Percentiles rank a stretch among this genome's conserved stretches.
Evolutionary conservation across 2,888 invertebrate genomes (phyloP).

Genomic region (Tuberolachnus salignus): DNA sequence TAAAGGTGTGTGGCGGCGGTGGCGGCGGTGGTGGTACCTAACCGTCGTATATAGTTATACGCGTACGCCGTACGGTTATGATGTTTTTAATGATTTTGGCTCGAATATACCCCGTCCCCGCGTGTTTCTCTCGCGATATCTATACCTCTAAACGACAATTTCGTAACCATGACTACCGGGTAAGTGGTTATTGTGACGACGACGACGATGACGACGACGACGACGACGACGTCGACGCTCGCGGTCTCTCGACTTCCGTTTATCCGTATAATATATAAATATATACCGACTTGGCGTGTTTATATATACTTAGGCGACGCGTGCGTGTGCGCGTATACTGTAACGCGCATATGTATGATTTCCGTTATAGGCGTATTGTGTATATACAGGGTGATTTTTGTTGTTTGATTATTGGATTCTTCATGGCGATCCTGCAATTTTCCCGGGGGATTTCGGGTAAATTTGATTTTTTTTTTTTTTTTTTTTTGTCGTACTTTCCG

Average conservation of each 20-base stretch:
- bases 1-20: too few relatives aligned
- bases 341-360: too few relatives aligned
- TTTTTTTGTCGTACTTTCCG: too few relatives aligned
- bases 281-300: background rate
- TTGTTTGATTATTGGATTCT: too few relatives aligned
- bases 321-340: background rate
- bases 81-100: slow-evolving; percentile 50
- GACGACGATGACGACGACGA: background rate
- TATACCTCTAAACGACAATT: slow-evolving; percentile 44
- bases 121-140: background rate
- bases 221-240: slow-evolving; percentile 3
- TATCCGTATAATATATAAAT: background rate
- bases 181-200: slow-evolving; percentile 45
- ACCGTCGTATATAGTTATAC: background rate
- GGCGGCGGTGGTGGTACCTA: too few relatives aligned
- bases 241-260: slow-evolving; percentile 44
- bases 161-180: slow-evolving; percentile 51
- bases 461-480: too few relatives aligned
- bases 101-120: slow-evolving; percentile 19
- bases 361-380: background rate
- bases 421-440: too few relatives aligned
- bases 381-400: background rate
- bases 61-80: slow-evolving; percentile 23
- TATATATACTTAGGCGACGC: background rate
- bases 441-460: too few relatives aligned